Evolutionary conservation across 2,797 vertebrate genomes (phyloP).

Genomic region (Dipus sagitta): DNA sequence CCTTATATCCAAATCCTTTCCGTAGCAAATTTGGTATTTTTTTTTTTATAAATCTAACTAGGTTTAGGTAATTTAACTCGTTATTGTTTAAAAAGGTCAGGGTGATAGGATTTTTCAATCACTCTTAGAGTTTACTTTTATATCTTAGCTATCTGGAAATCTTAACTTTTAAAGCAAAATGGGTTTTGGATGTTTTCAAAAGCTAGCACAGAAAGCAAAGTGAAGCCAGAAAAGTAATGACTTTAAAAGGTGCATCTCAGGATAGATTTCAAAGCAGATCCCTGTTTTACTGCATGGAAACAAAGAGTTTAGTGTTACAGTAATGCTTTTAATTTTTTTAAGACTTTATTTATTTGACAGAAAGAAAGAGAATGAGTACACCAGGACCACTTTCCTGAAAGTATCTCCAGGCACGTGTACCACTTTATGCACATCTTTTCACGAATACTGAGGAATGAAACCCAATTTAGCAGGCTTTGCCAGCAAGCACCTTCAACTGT

Average conservation of each 20-base stretch:
- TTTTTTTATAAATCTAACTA: background rate
- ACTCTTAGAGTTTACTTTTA: conserved; percentile 25
- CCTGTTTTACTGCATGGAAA: conserved; percentile 10
- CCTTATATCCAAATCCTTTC: background rate
- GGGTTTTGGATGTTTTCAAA: background rate
- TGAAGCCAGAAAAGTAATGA: conserved; percentile 15
- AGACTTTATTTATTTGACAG: too few species aligned
- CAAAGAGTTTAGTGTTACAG: background rate
- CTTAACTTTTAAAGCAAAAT: conserved; percentile 58
- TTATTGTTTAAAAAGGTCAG: conserved; percentile 33
- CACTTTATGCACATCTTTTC: too few species aligned
- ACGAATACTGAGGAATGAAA: too few species aligned
- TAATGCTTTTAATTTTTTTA: too few species aligned
- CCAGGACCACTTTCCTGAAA: too few species aligned
- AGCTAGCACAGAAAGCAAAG: conserved; percentile 10
- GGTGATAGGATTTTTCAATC: background rate
- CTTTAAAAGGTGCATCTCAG: background rate
- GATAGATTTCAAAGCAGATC: background rate
- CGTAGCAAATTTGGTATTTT: too few species aligned
- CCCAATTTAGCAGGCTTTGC: too few species aligned
- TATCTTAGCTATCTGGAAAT: conserved; percentile 15
- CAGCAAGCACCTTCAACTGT: too few species aligned
- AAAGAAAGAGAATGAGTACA: too few species aligned
- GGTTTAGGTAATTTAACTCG: background rate
- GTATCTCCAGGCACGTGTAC: too few species aligned